Evolutionary conservation across 2,888 invertebrate genomes (phyloP).

Genomic region (Amphipyra berbera): DNA sequence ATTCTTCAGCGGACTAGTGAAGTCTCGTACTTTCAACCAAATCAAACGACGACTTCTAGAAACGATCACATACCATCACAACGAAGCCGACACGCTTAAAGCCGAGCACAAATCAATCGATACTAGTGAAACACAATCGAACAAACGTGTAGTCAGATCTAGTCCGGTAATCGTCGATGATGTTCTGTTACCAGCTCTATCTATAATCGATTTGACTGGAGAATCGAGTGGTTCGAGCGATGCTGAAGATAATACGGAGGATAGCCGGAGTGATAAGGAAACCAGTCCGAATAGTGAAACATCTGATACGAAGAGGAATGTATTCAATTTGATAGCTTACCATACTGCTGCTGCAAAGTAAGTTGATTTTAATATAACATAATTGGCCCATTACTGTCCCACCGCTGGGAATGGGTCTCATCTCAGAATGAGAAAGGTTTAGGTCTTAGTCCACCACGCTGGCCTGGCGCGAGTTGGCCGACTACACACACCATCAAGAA

Average conservation of each 20-base stretch:
- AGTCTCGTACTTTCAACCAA: constrained; percentile 76
- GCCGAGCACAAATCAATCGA: constrained; percentile 34
- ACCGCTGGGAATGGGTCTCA: no score
- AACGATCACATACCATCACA: constrained; percentile 72
- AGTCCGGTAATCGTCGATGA: constrained; percentile 52
- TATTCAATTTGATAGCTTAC: constrained; percentile 69
- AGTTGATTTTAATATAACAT: constrained; percentile 60
- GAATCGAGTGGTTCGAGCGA: constrained; percentile 65
- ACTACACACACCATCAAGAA: no score
- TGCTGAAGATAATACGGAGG: constrained; percentile 42
- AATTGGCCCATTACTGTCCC: no score
- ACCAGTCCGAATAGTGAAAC: constrained; percentile 37
- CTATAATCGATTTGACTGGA: constrained; percentile 73
- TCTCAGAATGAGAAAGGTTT: no score
- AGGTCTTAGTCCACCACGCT: no score
- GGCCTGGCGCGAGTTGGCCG: no score
- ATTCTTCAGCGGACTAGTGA: constrained; percentile 84
- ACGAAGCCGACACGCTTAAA: constrained; percentile 65
- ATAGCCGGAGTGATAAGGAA: constrained; percentile 42
- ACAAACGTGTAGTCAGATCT: constrained; percentile 27
- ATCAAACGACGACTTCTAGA: constrained; percentile 78
- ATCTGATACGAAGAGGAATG: constrained; percentile 54
- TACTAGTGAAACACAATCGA: constrained; percentile 38
- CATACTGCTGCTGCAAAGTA: constrained; percentile 79
- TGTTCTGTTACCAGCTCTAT: constrained; percentile 68